Evolutionary conservation across 2,113 vertebrate species (phyloP), one percentile per base, ranked within the genome.

Genomic region (Puntigrus tetrazona): DNA sequence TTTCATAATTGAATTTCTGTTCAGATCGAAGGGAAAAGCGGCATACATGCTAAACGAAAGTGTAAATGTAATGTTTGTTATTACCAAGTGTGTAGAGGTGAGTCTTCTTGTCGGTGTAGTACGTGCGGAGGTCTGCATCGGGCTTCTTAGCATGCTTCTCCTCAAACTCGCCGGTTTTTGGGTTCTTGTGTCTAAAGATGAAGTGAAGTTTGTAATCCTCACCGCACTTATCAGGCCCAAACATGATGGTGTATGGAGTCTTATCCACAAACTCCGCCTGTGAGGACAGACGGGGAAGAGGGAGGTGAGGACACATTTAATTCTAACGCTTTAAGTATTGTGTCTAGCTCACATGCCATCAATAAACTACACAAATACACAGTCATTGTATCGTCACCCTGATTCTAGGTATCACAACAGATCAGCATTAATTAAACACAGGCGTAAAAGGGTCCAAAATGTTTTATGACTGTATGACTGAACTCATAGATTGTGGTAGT

Each of bases 121-220:
- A 99, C 0, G 94, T 94, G 88, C 98, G 96, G 86, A 99, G 94
- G 91, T 99, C 98, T 0, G 95, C 92, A 43, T 99, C 97, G 0
- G 98, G 96, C 47, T 96, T 96, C 92, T 99, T 99, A 3, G 97
- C 97, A 0, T 99, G 98, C 78, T 99, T 99, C 92, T 99, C 98
- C 86, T 99, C 98, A 0, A 93, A 96, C 77, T 95, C 93, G 36
- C 97, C 98, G 0, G 97, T 99, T 91, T 97, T 98, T 8, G 95
- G 97, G 89, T 98, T 99, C 89, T 97, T 97, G 93, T 99, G 98
- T 10, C 98, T 95, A 92, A 99, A 98, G 93, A 99, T 99, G 93
- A 99, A 99, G 92, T 99, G 98, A 82, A 99, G 91, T 85, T 99
- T 99, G 89, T 99, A 99, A 87, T 99, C 98, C 79, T 99, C 98